Evolutionary conservation across 2,888 invertebrate species (phyloP).

Genomic region (Agonum fuliginosum): DNA sequence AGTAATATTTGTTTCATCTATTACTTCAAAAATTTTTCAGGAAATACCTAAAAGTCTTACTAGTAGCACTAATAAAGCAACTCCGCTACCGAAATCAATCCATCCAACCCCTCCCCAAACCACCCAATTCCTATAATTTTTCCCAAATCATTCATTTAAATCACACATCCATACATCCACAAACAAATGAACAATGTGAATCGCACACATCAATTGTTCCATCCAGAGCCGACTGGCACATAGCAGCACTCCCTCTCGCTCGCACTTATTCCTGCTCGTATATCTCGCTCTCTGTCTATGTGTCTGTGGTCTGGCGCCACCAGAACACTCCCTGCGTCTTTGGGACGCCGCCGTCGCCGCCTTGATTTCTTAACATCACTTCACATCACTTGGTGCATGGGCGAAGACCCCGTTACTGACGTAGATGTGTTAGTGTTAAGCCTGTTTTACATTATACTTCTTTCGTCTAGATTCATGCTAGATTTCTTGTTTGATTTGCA

Average conservation of each 20-base stretch:
- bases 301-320: slow-evolving; percentile 68
- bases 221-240: background rate
- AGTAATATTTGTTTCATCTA: no score
- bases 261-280: background rate
- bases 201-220: slow-evolving; percentile 37
- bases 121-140: slow-evolving; percentile 18
- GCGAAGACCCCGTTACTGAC: slow-evolving; percentile 6
- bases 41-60: background rate
- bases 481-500: no score
- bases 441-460: no score
- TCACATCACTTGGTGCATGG: slow-evolving; percentile 24
- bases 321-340: slow-evolving; percentile 71
- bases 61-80: background rate
- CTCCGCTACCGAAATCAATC: background rate
- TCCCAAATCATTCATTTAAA: slow-evolving; percentile 38
- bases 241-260: background rate
- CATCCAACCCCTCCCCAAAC: no score
- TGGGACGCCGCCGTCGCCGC: slow-evolving; percentile 67
- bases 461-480: no score
- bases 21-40: background rate
- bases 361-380: slow-evolving; percentile 56
- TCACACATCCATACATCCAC: slow-evolving; percentile 1
- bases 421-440: background rate
- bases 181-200: slow-evolving; percentile 33
- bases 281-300: background rate